Base-by-base conservation (phyloP, 64 coral and sea anemone genomes). In the Anthopleura sola region DNA sequence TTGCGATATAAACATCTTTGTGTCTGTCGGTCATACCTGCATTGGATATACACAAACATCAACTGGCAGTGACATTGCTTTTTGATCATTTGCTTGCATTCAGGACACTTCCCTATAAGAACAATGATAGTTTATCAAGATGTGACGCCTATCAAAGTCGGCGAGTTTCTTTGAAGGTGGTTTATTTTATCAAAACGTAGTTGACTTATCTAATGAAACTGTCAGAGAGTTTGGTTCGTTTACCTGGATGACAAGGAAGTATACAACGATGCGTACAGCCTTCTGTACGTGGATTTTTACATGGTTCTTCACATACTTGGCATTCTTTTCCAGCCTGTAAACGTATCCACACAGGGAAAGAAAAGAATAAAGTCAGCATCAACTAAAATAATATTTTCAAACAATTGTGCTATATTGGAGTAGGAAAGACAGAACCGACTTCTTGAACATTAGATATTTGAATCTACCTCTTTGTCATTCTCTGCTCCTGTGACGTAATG, bases 61-160 rank as follows among this genome's bases (percentile, higher is more conserved):
- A 93, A 75, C 20, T 80, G 62, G 46, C 95, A 98, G 28, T 98
- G 91, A 83, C 95, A 98, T 76, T 53, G 60, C 21, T 62, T 79
- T 82, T 93, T 93, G 5, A 98, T 82, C 91, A 98, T 93, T 78
- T 83, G 82, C 78, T 87, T 98, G 51, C 95, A 98, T 14, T 82
- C 83, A 36, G 76, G 75, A 68, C 95, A 98, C 46, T 91, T 82
- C 1, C 88, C 95, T 98, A 82, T 57, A 19, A 44, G 7, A 82
- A 24, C 53, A 87, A n/a, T 50, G 36, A 86, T 4, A 36, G 33
- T 19, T 44, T 55, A 16, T 79, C 17, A 55, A 83, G 15, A 44
- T 19, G 32, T 31, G 32, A 29, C 24, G 37, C 68, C 40, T 8
- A 44, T 44, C 4, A 44, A 44, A 36, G 16, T 11, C 39, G 31